Percentiles rank a stretch among this genome's conserved stretches.
Conservation (phyloP, 2,797 vertebrate genomes). For the Loris lydekkerianus region DNA sequence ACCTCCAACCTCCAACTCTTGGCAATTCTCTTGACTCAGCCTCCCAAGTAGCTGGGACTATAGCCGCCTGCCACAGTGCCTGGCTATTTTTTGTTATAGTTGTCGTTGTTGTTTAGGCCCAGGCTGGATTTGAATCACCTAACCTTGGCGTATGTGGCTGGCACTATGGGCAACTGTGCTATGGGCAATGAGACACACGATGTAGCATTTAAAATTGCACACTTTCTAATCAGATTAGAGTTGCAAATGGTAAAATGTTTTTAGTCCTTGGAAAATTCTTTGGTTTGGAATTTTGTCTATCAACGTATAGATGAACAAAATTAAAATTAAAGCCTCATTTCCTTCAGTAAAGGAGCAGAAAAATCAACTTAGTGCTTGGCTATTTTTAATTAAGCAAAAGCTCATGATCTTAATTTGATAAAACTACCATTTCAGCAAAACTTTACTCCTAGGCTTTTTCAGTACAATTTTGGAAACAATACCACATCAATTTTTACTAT, state of each 20-base stretch:
- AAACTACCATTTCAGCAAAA: slow-evolving; percentile 64
- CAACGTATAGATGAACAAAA: slow-evolving; percentile 75
- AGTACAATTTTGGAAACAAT: slow-evolving; percentile 68
- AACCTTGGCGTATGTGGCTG: no score
- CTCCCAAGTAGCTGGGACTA: no score
- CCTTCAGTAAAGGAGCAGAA: slow-evolving; percentile 72
- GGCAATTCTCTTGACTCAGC: no score
- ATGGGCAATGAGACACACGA: neutral
- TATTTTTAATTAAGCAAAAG: slow-evolving; percentile 77
- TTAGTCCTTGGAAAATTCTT: slow-evolving; percentile 78
- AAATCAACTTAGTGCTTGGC: slow-evolving; percentile 56
- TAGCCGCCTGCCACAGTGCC: no score
- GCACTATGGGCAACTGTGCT: no score
- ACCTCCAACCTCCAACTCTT: no score
- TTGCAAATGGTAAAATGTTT: slow-evolving; percentile 70
- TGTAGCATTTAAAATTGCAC: slow-evolving; percentile 71
- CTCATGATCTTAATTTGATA: slow-evolving; percentile 59
- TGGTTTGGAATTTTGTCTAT: slow-evolving; percentile 78
- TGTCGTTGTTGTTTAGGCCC: no score
- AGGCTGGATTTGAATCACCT: no score
- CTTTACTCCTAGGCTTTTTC: slow-evolving; percentile 64
- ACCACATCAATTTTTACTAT: slow-evolving; percentile 32
- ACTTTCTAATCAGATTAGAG: slow-evolving; percentile 73
- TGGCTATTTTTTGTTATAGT: no score
- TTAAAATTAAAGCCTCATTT: slow-evolving; percentile 75